Evolutionary conservation across 64 coral and sea anemone species (phyloP).

Genomic region (Dendrophyllia cribrosa): DNA sequence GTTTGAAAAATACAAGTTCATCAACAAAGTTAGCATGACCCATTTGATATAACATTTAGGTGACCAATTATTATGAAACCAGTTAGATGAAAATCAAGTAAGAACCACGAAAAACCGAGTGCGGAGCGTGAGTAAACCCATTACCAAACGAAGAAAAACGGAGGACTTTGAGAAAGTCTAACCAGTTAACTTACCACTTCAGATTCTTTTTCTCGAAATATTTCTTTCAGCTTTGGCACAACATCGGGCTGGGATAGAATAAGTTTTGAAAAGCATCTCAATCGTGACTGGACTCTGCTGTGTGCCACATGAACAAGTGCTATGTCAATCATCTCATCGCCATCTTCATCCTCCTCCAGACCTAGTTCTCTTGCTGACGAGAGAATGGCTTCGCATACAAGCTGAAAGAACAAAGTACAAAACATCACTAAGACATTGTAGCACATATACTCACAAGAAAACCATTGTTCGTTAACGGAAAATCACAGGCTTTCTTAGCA

Average conservation of each 20-base stretch:
- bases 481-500: too few species aligned
- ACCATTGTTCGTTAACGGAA: too few species aligned
- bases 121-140: too few species aligned
- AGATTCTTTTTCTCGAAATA: neutral
- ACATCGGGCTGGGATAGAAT: slow-evolving; percentile 30
- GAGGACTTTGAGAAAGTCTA: too few species aligned
- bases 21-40: too few species aligned
- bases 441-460: too few species aligned
- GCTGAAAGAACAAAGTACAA: slow-evolving; percentile 8
- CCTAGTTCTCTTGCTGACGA: slow-evolving; percentile 54
- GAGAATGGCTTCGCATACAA: slow-evolving; percentile 44
- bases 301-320: slow-evolving; percentile 75
- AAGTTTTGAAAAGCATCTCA: slow-evolving; percentile 62
- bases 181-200: slow-evolving; percentile 54
- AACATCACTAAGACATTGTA: neutral
- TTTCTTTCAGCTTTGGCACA: slow-evolving; percentile 2
- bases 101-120: too few species aligned
- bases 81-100: too few species aligned
- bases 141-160: too few species aligned
- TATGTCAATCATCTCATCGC: slow-evolving; percentile 46
- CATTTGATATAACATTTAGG: too few species aligned
- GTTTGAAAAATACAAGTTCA: too few species aligned
- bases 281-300: slow-evolving; percentile 48
- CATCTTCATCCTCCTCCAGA: slow-evolving; percentile 4
- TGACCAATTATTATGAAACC: too few species aligned